Base-by-base conservation (phyloP, 2,888 invertebrate genomes). In the Melanostoma scalare region DNA sequence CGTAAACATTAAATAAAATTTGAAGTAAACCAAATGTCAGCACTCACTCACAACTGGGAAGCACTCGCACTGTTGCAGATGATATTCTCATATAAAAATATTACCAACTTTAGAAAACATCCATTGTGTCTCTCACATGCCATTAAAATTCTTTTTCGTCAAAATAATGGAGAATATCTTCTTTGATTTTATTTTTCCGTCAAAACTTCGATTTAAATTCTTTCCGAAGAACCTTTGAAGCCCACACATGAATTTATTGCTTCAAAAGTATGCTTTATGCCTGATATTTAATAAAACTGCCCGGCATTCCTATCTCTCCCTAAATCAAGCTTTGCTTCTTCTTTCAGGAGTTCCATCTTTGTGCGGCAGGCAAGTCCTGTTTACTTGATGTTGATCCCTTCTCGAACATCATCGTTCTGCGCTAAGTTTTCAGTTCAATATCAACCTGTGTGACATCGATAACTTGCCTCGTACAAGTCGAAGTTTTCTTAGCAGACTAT, bases 251-350 rank as follows among this genome's bases (percentile, higher is more conserved):
- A 63, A 82, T 82, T 82, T 82, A 78, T 82, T 82, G 73, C 63
- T 9, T 46, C 30, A 30, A n/a, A 56, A 68, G 61, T 56, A 69
- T 73, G 46, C 82, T 60, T 69, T 78, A 44, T 69, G 78, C 73
- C 46, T 50, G 40, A 82, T 69, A 78, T 78, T 78, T 50, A 82
- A 82, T 69, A 78, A 82, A 69, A 82, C 68, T 82, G 56, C 68
- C 38, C 44, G 9, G 31, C 40, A 82, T 82, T 78, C 82, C 63
- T 31, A 10, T 44, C 55, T 42, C 31, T 30, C 65, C 73, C 31
- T 72, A 72, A 76, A 76, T 72, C 68, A 78, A 82, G 58, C 63
- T 78, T 72, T 52, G 3, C 9, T 30, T 6, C 31, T 38, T 50
- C n/a, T n/a, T n/a, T n/a, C n/a, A n/a, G 9, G 31, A 50, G 20